Evolutionary conservation across 2,797 vertebrate species (phyloP), one percentile per base, ranked within the genome.

Genomic region (Ambastaia sidthimunki): DNA sequence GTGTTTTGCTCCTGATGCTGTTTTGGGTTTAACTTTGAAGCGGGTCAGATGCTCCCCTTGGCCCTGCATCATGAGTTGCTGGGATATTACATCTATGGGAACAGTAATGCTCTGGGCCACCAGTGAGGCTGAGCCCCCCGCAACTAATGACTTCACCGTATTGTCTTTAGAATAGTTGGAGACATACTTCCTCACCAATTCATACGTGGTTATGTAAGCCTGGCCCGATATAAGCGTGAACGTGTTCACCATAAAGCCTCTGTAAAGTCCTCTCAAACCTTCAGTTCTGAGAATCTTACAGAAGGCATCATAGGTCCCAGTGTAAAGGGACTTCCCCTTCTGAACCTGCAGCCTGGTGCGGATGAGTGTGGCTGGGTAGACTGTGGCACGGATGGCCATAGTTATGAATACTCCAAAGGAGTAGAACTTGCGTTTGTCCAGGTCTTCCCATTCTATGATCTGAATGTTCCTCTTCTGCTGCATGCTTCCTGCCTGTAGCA

Each of bases 381-480:
- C 95, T 0, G 97, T 97, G 82, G 96, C 95, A 2, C 98, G 93
- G 87, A 99, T 99, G 89, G 93, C 92, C 97, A 99, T 97, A 0
- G 98, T 99, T 95, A 99, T 97, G 44, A 97, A 98, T 50, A 99
- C 93, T 0, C 98, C 97, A 0, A 99, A 94, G 1, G 97, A 95
- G 3, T 98, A 99, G 92, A 99, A 99, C 80, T 98, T 98, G 90
- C 93, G 94, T 84, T 99, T 99, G 93, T 99, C 98, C 87, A 99
- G 91, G 90, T 99, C 96, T 82, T 99, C 97, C 98, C 98, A 99
- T 89, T 99, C 97, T 0, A 98, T 99, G 93, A 99, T 99, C 91
- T 95, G 97, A 90, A 99, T 97, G 92, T 97, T 99, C 76, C 96
- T 92, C 85, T 94, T 95, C 90, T 94, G 91, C 82, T 91, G 91